These are phyloP conservation scores for Pegea sp. DNA, from an alignment of 23 tunicate genomes.

Conservation along the genomic window DNA sequence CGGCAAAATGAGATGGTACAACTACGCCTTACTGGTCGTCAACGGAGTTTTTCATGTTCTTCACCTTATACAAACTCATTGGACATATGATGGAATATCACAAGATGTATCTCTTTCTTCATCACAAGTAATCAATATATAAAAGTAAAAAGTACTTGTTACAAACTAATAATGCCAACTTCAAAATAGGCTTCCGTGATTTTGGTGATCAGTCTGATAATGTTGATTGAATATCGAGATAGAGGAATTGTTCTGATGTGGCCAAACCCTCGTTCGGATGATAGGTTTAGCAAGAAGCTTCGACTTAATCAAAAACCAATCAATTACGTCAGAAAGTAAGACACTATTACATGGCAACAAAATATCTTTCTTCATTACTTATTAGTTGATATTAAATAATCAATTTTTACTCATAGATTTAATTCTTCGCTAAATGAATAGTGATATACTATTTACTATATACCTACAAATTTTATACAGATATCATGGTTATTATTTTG, in stretches of 20 bases:
- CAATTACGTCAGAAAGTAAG: slow-evolving; percentile 65
- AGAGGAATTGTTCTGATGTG: slow-evolving; percentile 87
- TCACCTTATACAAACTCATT: slow-evolving; percentile 89
- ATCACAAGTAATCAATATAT: slow-evolving; percentile 27
- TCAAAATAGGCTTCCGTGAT: slow-evolving; percentile 97
- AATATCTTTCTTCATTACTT: background rate
- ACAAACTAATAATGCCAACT: background rate
- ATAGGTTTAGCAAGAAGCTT: slow-evolving; percentile 47
- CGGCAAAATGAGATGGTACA: slow-evolving; percentile 59
- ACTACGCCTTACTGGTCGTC: slow-evolving; percentile 68
- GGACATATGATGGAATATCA: slow-evolving; percentile 91
- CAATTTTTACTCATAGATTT: no score
- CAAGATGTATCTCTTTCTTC: slow-evolving; percentile 77
- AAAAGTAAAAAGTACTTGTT: background rate
- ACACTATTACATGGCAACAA: background rate
- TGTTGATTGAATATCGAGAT: slow-evolving; percentile 84
- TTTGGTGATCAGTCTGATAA: slow-evolving; percentile 77
- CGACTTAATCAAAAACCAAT: slow-evolving; percentile 44
- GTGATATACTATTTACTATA: background rate
- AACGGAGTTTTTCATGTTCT: slow-evolving; percentile 69
- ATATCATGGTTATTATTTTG: slow-evolving; percentile 90
- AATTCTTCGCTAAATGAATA: no score
- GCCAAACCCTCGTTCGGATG: slow-evolving; percentile 85
- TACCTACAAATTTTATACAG: no score
- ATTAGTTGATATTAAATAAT: no score